Evolutionary conservation across 2,113 vertebrate genomes (phyloP).

Genomic region (Porphyrio hochstetteri): DNA sequence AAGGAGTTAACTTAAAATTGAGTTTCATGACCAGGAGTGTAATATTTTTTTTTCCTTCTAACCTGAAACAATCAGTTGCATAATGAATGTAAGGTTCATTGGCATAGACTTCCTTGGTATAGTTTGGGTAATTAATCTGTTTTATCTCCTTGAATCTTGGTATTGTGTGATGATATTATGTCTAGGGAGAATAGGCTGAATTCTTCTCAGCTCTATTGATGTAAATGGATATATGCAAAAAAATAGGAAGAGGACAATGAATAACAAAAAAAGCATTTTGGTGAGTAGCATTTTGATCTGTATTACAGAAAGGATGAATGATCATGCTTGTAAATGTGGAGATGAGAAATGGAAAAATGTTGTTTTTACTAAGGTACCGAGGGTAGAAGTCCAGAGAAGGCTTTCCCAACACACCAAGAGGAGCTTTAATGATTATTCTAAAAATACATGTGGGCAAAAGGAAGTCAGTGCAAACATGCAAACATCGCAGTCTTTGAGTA

Average conservation of each 20-base stretch:
- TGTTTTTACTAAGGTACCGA: neutral
- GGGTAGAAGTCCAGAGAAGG: neutral
- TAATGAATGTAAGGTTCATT: neutral
- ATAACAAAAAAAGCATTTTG: neutral
- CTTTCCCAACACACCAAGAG: neutral
- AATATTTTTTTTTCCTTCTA: neutral
- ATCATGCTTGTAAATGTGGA: neutral
- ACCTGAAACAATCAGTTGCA: neutral
- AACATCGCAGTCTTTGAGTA: neutral
- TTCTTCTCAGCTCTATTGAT: neutral
- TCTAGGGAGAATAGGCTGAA: neutral
- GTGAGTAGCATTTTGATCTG: neutral
- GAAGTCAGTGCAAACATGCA: neutral
- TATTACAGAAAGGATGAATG: neutral
- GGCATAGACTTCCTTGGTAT: neutral
- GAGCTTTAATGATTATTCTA: neutral
- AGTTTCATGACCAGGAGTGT: neutral
- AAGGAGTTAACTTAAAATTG: neutral
- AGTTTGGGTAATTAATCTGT: neutral
- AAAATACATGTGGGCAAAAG: neutral
- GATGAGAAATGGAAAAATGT: neutral
- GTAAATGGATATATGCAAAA: neutral
- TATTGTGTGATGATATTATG: neutral
- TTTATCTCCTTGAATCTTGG: neutral
- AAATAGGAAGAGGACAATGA: neutral